Base-by-base conservation (phyloP, 2,888 invertebrate species). In the Arrhopalites spinosus region DNA sequence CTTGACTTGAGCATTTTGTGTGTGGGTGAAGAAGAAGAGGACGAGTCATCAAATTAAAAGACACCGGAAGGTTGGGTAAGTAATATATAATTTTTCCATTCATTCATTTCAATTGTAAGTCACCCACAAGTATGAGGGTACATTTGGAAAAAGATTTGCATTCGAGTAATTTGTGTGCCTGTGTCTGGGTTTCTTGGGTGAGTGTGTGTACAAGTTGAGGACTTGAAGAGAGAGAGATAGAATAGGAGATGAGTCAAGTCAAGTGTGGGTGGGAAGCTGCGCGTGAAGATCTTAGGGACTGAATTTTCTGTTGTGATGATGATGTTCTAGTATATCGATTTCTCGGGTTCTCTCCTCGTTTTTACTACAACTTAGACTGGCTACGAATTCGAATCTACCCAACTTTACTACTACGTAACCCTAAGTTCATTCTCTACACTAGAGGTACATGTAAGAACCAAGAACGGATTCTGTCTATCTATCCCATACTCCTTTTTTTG, bases 211-310 rank as follows among this genome's bases (percentile, higher is more conserved):
- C n/a, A n/a, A n/a, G n/a, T n/a, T n/a, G n/a, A n/a, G n/a, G n/a
- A n/a, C n/a, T n/a, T n/a, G n/a, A n/a, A n/a, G n/a, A 56, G 20
- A 56, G n/a, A 8, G 53, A 59, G 59, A 59, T 36, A 36, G 36
- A 11, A 36, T 7, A 13, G 25, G 27, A 36, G 66, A 66, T 43
- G 66, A 66, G 66, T 45, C 23, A 23, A 66, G 66, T 66, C 45
- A 66, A 66, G 66, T 80, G 80, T 79, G 78, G 80, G 78, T 79
- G 78, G 76, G 77, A 79, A 76, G 78, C 78, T 78, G 77, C 79
- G 79, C 78, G 80, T 74, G 78, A 76, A 78, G 45, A 45, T 66
- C 43, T 66, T 30, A 30, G 20, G 66, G 66, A 23, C 66, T 59
- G 13, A 36, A 66, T 36, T 30, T 66, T 66, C 45, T 63, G 29